These are phyloP conservation scores for Drusus annulatus DNA, from an alignment of 1,140 invertebrate genomes.

Conservation along the genomic window DNA sequence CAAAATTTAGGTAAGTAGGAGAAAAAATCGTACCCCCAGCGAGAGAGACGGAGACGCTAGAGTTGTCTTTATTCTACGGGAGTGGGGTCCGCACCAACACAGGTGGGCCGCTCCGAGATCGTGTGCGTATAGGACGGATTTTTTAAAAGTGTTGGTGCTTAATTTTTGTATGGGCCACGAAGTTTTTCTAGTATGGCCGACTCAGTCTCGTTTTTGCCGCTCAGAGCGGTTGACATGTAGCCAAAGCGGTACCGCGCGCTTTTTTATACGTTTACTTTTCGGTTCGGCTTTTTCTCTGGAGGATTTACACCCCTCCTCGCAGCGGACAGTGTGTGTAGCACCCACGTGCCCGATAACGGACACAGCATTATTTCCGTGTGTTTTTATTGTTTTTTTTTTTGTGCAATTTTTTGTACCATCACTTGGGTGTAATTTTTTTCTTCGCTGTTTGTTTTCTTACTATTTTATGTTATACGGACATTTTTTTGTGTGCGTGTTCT, in stretches of 20 bases:
- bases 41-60: neutral
- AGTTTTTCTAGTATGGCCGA: constrained; percentile 73
- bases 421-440: constrained; percentile 29
- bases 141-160: constrained; percentile 26
- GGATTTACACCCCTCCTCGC: neutral
- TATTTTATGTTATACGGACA: too few relatives aligned
- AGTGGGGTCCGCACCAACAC: constrained; percentile 14
- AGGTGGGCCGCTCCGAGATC: neutral
- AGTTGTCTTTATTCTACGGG: neutral
- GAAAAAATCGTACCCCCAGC: neutral
- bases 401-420: neutral
- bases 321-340: neutral
- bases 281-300: neutral
- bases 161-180: constrained; percentile 43
- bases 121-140: neutral
- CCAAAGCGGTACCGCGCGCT: constrained; percentile 53
- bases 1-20: constrained; percentile 23
- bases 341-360: neutral
- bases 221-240: constrained; percentile 57
- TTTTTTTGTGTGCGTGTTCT: too few relatives aligned
- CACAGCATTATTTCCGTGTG: neutral
- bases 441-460: neutral
- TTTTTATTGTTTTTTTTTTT: constrained; percentile 15
- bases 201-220: constrained; percentile 72
- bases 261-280: constrained; percentile 29